These are phyloP conservation scores for Drosophila ezoana DNA, from an alignment of 2,888 invertebrate species.

Conservation along the genomic window DNA sequence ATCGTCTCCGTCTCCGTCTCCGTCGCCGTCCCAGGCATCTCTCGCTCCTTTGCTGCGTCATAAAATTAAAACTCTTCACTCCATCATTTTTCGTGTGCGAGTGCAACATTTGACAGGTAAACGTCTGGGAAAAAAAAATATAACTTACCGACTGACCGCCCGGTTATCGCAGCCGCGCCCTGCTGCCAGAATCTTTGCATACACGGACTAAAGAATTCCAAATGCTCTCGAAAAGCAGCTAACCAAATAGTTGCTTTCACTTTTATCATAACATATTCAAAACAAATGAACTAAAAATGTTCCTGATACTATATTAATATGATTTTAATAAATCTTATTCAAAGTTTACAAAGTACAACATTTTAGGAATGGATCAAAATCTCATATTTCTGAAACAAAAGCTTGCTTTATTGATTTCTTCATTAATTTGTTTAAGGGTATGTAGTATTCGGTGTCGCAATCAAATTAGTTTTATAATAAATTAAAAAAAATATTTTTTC, in stretches of 20 bases:
- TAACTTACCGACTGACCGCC: slow-evolving; percentile 52
- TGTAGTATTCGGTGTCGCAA: slow-evolving; percentile 3
- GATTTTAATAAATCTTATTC: no score
- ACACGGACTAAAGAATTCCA: slow-evolving; percentile 22
- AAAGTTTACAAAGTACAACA: no score
- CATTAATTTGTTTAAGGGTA: slow-evolving; percentile 4
- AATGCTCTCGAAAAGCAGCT: slow-evolving; percentile 29
- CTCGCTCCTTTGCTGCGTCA: slow-evolving; percentile 78
- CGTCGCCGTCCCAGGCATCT: slow-evolving; percentile 20
- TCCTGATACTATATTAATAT: no score
- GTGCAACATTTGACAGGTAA: slow-evolving; percentile 83
- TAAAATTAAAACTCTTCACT: slow-evolving; percentile 83
- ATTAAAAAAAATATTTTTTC: slow-evolving; percentile 29
- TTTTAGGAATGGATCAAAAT: no score
- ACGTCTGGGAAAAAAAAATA: slow-evolving; percentile 70
- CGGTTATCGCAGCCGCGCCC: slow-evolving; percentile 62
- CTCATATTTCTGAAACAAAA: no score
- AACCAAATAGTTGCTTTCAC: no score
- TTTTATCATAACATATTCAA: no score
- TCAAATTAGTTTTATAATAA: background rate
- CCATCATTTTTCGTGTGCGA: slow-evolving; percentile 82
- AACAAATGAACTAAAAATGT: no score
- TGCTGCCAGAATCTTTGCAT: slow-evolving; percentile 33
- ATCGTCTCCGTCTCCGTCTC: slow-evolving; percentile 30
- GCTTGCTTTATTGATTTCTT: no score